These are phyloP conservation scores for Papilio dardanus DNA, from an alignment of 1,140 invertebrate species.

Conservation along the genomic window DNA sequence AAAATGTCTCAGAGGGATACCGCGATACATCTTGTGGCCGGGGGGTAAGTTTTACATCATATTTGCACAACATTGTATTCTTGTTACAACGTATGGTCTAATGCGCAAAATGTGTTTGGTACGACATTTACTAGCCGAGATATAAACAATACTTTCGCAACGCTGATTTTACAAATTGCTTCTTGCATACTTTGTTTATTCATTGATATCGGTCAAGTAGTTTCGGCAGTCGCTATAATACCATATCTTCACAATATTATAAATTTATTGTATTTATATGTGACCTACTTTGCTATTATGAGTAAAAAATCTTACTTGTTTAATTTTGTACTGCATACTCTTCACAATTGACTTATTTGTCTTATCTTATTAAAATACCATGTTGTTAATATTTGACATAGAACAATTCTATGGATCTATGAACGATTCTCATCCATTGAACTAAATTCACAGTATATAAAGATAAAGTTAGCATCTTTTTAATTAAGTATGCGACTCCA, in stretches of 20 bases:
- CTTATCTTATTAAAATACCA: too few relatives aligned
- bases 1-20: conserved; percentile 90
- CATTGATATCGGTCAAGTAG: neutral
- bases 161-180: neutral
- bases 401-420: neutral
- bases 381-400: neutral
- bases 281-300: neutral
- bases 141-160: neutral
- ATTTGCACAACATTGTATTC: neutral
- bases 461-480: too few relatives aligned
- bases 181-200: neutral
- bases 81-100: neutral
- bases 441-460: neutral
- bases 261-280: too few relatives aligned
- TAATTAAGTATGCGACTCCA: too few relatives aligned
- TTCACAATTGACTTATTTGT: too few relatives aligned
- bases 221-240: neutral
- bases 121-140: neutral
- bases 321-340: neutral
- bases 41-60: conserved; percentile 86
- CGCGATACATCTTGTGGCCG: conserved; percentile 92
- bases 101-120: conserved; percentile 13
- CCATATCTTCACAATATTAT: neutral
- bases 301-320: conserved; percentile 23
- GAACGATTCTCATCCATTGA: neutral